phyloP scores from a whole-genome alignment of 2,888 invertebrate genomes.

The Dione vanillae region DNA sequence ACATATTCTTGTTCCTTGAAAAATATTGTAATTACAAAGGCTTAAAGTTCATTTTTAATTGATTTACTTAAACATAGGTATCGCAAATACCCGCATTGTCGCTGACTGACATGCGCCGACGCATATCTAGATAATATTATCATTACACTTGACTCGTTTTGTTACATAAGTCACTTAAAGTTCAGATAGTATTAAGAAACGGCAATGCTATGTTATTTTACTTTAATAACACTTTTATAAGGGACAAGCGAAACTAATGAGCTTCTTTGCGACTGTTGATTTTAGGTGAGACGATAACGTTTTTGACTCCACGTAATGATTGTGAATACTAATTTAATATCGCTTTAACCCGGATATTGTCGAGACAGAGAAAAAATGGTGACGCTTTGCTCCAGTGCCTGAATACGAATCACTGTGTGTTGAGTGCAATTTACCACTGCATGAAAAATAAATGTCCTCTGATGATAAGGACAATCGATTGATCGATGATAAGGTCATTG shows the following conservation, averaged over 20 bases:
- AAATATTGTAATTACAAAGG: conserved; percentile 33
- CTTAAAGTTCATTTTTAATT: conserved; percentile 47
- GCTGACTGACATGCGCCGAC: conserved; percentile 67
- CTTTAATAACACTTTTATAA: not conserved
- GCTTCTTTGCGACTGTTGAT: not conserved
- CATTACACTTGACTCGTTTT: conserved; percentile 73
- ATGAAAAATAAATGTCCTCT: too few relatives aligned
- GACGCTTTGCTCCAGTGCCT: too few relatives aligned
- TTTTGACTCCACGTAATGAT: not conserved
- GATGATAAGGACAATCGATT: too few relatives aligned
- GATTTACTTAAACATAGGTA: conserved; percentile 30
- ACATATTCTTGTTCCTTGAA: conserved; percentile 28
- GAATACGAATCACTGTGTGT: too few relatives aligned
- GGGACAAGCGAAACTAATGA: conserved; percentile 10
- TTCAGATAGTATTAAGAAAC: conserved; percentile 20
- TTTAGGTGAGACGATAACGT: not conserved
- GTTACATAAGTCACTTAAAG: conserved; percentile 39
- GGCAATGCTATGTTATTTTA: conserved; percentile 10
- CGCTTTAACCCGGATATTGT: too few relatives aligned
- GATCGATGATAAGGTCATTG: too few relatives aligned
- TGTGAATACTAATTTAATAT: not conserved
- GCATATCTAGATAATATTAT: conserved; percentile 71
- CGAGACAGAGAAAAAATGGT: too few relatives aligned
- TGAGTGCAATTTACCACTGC: too few relatives aligned
- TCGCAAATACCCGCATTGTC: conserved; percentile 66